Conservation (phyloP, 2,888 invertebrate genomes). For the Tanypteryx hageni region DNA sequence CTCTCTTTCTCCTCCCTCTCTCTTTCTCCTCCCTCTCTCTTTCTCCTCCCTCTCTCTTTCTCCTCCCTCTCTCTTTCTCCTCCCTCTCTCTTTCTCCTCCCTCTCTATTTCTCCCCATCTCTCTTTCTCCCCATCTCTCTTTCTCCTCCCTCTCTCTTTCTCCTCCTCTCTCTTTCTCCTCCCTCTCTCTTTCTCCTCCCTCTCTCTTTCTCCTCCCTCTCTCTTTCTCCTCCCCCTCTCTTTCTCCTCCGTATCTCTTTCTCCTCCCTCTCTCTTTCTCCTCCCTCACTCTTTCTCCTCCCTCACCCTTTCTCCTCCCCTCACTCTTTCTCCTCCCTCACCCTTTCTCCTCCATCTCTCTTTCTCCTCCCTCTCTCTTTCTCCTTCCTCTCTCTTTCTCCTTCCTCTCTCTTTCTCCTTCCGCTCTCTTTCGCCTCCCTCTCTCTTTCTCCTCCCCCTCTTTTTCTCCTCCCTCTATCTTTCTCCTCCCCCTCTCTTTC, state of each 20-base stretch:
- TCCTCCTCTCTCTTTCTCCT: background rate
- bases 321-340: background rate
- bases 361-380: background rate
- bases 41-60: background rate
- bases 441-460: background rate
- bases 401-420: background rate
- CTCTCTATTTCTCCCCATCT: background rate
- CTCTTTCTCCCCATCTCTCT: background rate
- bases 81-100: background rate
- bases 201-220: background rate
- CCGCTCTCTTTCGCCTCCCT: background rate
- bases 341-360: background rate
- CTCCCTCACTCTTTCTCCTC: too few relatives aligned
- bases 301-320: too few relatives aligned
- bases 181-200: background rate
- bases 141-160: background rate
- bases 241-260: slow-evolving; percentile 21
- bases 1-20: background rate
- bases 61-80: background rate
- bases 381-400: background rate
- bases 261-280: background rate
- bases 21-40: background rate
- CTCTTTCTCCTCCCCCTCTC: too few relatives aligned
- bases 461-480: background rate
- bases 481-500: background rate